phyloP scores from a whole-genome alignment of 1,140 invertebrate genomes.

The Pectinophora gossypiella region DNA sequence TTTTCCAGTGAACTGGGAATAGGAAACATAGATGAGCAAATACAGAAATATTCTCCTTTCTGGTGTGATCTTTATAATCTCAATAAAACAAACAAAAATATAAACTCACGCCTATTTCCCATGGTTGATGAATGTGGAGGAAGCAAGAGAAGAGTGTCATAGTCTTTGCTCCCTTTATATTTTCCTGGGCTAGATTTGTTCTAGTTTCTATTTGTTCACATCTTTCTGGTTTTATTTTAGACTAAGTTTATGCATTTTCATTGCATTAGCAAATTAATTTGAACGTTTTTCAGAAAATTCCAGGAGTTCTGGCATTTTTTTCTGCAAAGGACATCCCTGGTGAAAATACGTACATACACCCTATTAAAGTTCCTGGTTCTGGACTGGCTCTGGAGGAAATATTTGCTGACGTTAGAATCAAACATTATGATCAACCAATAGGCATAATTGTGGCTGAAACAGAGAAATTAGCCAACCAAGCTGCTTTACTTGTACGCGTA shows the following conservation, averaged over 20 bases:
- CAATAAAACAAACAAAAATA: too few relatives aligned
- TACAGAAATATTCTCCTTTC: too few relatives aligned
- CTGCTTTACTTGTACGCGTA: constrained; percentile 80
- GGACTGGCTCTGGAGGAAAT: constrained; percentile 66
- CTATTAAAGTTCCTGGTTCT: constrained; percentile 3
- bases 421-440: constrained; percentile 82
- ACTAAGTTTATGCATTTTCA: background rate
- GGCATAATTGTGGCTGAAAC: constrained; percentile 83
- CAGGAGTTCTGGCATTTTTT: constrained; percentile 83
- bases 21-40: background rate
- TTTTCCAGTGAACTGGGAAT: too few relatives aligned
- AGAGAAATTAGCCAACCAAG: constrained; percentile 77
- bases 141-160: too few relatives aligned
- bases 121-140: too few relatives aligned
- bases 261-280: too few relatives aligned
- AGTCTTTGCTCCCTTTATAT: background rate
- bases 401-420: constrained; percentile 70
- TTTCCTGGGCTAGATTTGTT: too few relatives aligned
- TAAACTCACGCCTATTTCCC: too few relatives aligned
- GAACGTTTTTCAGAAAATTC: constrained; percentile 75
- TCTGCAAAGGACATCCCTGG: constrained; percentile 85
- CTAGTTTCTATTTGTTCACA: too few relatives aligned
- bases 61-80: too few relatives aligned
- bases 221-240: constrained; percentile 13
- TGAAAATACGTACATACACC: constrained; percentile 75